phyloP scores from a whole-genome alignment of 2,113 vertebrate species.

The Myiozetetes cayanensis region DNA sequence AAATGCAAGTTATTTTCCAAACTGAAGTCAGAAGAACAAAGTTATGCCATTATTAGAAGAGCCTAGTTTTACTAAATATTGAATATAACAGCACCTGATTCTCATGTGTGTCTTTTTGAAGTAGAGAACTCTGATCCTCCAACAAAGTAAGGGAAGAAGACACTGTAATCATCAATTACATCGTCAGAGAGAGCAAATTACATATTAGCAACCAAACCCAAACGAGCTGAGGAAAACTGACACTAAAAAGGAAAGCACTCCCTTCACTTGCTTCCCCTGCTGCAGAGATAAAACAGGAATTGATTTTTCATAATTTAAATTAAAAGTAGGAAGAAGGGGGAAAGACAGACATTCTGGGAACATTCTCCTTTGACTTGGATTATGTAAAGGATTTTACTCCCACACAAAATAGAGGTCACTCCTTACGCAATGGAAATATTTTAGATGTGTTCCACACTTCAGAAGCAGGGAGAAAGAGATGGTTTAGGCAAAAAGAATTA shows the following conservation, averaged over 20 bases:
- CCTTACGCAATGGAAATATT: accelerated
- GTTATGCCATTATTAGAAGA: background rate
- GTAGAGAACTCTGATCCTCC: conserved; percentile 21
- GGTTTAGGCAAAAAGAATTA: background rate
- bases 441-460: background rate
- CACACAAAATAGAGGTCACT: background rate
- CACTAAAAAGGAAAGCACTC: background rate
- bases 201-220: background rate
- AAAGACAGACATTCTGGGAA: background rate
- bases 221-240: background rate
- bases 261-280: background rate
- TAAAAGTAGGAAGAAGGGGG: background rate
- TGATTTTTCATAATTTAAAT: background rate
- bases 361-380: background rate
- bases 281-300: conserved; percentile 25
- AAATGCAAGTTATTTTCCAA: conserved; percentile 1
- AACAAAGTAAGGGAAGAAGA: conserved; percentile 7
- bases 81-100: conserved; percentile 23
- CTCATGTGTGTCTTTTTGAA: conserved; percentile 19
- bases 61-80: background rate
- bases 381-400: background rate
- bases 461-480: background rate
- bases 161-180: conserved; percentile 43
- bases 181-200: conserved; percentile 34
- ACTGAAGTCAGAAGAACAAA: background rate